Conservation (phyloP, 1,140 invertebrate species). For the Rhagoletis pomonella region DNA sequence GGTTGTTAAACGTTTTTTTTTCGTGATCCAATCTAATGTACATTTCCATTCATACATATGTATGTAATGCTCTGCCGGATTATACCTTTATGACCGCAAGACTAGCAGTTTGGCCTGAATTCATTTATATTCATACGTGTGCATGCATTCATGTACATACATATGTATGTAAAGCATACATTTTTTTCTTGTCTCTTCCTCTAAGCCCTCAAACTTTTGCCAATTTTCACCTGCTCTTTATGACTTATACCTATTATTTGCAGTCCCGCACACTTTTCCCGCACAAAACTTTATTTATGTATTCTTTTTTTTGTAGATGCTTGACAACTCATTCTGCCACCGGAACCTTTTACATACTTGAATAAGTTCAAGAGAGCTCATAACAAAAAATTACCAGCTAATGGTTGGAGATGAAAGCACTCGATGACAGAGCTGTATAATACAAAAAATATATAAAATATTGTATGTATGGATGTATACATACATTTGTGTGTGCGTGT, state of each 20-base stretch:
- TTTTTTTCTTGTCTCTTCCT: too few relatives aligned
- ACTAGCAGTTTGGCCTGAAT: too few relatives aligned
- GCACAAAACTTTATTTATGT: neutral
- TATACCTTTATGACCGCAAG: too few relatives aligned
- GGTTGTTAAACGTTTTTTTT: too few relatives aligned
- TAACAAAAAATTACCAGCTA: neutral
- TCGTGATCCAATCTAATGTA: too few relatives aligned
- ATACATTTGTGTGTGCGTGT: too few relatives aligned
- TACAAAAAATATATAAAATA: neutral
- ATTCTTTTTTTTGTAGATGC: neutral
- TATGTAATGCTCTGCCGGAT: too few relatives aligned
- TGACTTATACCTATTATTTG: neutral
- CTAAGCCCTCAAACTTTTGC: neutral
- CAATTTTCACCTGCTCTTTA: conserved; percentile 1
- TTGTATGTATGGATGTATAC: too few relatives aligned
- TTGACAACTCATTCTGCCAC: neutral
- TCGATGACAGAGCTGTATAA: neutral
- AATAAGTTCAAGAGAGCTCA: conserved; percentile 16
- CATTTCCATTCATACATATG: too few relatives aligned
- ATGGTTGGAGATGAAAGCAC: neutral
- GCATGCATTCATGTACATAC: too few relatives aligned
- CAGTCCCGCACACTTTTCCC: neutral
- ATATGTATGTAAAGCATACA: too few relatives aligned
- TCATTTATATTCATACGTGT: too few relatives aligned
- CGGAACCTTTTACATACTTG: neutral